Evolutionary conservation across 2,797 vertebrate species (phyloP).

Genomic region (Xiphophorus birchmanni): DNA sequence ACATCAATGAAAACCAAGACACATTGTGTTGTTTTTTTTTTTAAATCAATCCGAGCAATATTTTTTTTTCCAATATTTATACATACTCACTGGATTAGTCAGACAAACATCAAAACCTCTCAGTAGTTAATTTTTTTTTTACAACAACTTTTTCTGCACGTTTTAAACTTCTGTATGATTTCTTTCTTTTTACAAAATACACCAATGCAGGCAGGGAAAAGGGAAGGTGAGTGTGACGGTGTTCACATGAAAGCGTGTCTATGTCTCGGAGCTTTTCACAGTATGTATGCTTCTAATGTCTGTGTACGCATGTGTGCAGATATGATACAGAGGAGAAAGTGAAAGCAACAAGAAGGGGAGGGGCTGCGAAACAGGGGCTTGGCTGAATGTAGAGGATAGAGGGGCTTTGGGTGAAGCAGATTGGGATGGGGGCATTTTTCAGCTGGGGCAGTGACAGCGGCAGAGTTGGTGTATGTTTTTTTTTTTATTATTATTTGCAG

Average conservation of each 20-base stretch:
- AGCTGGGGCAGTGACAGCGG: constrained; percentile 54
- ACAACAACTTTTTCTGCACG: constrained; percentile 76
- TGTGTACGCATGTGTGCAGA: constrained; percentile 49
- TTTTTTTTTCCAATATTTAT: constrained; percentile 81
- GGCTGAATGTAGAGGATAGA: constrained; percentile 43
- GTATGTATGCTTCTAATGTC: constrained; percentile 28
- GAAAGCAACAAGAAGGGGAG: constrained; percentile 70
- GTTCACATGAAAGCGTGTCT: constrained; percentile 45
- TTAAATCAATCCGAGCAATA: constrained; percentile 82
- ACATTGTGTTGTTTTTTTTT: constrained; percentile 81
- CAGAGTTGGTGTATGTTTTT: constrained; percentile 49
- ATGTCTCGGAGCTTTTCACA: constrained; percentile 49
- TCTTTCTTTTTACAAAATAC: constrained; percentile 91
- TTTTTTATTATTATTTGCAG: constrained; percentile 52
- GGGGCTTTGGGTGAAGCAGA: constrained; percentile 35
- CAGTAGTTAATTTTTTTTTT: constrained; percentile 72
- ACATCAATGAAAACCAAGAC: constrained; percentile 88
- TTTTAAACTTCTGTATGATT: constrained; percentile 81
- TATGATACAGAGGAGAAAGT: constrained; percentile 57
- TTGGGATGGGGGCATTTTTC: constrained; percentile 44
- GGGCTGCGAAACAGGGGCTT: constrained; percentile 62
- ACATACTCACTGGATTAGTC: constrained; percentile 88
- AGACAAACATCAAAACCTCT: constrained; percentile 86
- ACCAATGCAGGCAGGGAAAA: constrained; percentile 94
- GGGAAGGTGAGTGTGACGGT: constrained; percentile 59